Percentiles rank a stretch among this genome's conserved stretches.
Evolutionary conservation across 2,113 vertebrate genomes (phyloP).

Genomic region (Maccullochella peelii): DNA sequence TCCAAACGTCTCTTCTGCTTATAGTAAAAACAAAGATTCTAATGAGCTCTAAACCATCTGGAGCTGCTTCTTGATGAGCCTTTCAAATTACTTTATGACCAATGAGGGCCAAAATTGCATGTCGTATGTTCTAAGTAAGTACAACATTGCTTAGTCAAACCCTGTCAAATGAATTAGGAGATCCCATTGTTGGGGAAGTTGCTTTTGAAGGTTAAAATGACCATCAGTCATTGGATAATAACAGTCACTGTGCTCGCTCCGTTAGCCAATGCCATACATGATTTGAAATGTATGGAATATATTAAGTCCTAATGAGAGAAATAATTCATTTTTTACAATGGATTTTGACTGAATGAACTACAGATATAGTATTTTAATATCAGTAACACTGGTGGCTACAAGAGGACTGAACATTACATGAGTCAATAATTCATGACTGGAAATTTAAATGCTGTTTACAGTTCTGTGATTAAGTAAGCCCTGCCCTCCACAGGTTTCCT

Average conservation of each 20-base stretch:
- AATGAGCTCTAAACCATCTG: conserved; percentile 68
- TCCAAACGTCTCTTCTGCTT: conserved; percentile 16
- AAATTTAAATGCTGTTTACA: conserved; percentile 64
- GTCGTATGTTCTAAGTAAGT: conserved; percentile 13
- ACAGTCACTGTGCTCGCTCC: background rate
- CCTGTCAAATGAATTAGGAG: background rate
- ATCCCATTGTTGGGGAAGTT: background rate
- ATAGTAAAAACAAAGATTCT: conserved; percentile 42
- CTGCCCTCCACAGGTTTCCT: conserved; percentile 51
- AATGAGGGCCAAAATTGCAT: conserved; percentile 44
- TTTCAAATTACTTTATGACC: conserved; percentile 59
- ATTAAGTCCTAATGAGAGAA: conserved; percentile 25
- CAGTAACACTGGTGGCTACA: conserved; percentile 14
- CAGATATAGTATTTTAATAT: conserved; percentile 28
- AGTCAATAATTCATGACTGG: conserved; percentile 68
- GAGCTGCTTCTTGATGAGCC: conserved; percentile 46
- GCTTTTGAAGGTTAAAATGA: background rate
- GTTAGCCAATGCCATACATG: background rate
- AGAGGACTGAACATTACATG: conserved; percentile 40
- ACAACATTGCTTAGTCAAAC: background rate
- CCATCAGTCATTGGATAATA: background rate
- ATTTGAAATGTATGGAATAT: conserved; percentile 47
- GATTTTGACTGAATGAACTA: conserved; percentile 16
- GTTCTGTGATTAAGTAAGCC: conserved; percentile 49
- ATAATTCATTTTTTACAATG: background rate